A percentile compares a stretch with the other conserved stretches of the same genome.
phyloP scores from a whole-genome alignment of 2,113 vertebrate genomes.

The Hemiprocne comata region DNA sequence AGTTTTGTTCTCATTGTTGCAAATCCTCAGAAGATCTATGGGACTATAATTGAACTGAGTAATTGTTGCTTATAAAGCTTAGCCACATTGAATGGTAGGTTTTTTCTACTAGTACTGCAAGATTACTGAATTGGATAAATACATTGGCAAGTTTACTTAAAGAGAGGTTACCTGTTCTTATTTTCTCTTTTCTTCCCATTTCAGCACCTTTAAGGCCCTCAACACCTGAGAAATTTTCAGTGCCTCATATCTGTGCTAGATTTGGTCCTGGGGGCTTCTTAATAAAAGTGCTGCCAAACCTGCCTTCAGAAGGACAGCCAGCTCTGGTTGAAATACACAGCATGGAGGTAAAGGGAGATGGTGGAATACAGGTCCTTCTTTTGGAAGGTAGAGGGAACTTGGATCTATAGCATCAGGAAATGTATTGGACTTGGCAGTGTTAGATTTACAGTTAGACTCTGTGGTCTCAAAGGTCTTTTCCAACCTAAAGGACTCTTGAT shows the following conservation, averaged over 20 bases:
- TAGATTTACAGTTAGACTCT: not conserved
- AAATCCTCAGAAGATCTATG: not conserved
- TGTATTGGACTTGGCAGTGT: not conserved
- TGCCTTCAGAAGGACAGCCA: conserved; percentile 96
- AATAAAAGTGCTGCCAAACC: conserved; percentile 89
- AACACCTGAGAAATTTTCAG: conserved; percentile 92
- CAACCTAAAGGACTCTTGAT: not conserved
- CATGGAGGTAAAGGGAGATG: conserved; percentile 84
- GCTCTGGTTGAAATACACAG: conserved; percentile 93
- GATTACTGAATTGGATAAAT: not conserved
- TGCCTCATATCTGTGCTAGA: conserved; percentile 91
- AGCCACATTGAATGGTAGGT: not conserved
- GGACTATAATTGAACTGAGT: not conserved
- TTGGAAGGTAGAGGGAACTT: not conserved
- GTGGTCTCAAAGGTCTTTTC: not conserved
- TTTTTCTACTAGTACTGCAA: not conserved
- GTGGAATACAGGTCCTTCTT: not conserved
- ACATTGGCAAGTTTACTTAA: not conserved
- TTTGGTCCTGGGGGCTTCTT: conserved; percentile 94
- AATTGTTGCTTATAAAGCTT: not conserved
- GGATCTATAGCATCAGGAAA: not conserved
- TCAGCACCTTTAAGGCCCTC: conserved; percentile 89
- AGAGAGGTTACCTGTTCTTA: not conserved
- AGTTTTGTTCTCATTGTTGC: not conserved
- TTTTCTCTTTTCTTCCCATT: not conserved